Evolutionary conservation across 2,113 vertebrate species (phyloP), one percentile per base, ranked within the genome.

Genomic region (Colossoma macropomum): DNA sequence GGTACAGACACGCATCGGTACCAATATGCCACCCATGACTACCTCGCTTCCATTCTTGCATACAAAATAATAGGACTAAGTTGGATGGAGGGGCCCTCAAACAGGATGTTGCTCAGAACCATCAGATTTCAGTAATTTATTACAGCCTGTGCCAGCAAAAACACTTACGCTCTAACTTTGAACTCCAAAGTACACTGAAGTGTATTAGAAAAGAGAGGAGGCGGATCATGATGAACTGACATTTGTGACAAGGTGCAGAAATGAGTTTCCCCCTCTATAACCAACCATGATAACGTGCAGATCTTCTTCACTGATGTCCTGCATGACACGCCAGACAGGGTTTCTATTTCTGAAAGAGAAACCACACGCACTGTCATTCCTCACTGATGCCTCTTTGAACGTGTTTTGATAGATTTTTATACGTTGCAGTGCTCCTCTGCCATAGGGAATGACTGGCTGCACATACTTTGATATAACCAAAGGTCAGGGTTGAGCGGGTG

Each of bases 381-480:
- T 62, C 45, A n/a, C 30, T 80, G 62, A 81, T 73, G 69, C 54
- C 52, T 77, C 81, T 81, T 78, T 78, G 71, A 63, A 68, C 28
- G 66, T 78, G 79, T 84, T 87, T 74, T 75, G 76, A 68, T 71
- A 45, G 4, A 52, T 62, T 16, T 45, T 50, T 28, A n/a, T 54
- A 13, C 8, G 11, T 77, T 65, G 25, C 63, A 25, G 30, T 75
- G 41, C 32, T 59, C 59, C 34, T 30, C 27, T 63, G 17, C 23
- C 9, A 28, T 28, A 66, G 45, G 2, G 54, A 81, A 72, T 62
- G 75, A 50, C 60, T 69, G 68, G 25, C 78, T 73, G 59, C 48
- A 45, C 19, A 70, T 79, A 81, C 79, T 85, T 52, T 82, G 82
- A 85, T 72, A 65, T 70, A 75, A 77, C 30, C 79, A 87, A 87